A percentile compares a stretch with the other conserved stretches of the same genome.
These are phyloP conservation scores for Pelmatolapia mariae DNA, from an alignment of 2,113 vertebrate genomes.

Conservation along the genomic window DNA sequence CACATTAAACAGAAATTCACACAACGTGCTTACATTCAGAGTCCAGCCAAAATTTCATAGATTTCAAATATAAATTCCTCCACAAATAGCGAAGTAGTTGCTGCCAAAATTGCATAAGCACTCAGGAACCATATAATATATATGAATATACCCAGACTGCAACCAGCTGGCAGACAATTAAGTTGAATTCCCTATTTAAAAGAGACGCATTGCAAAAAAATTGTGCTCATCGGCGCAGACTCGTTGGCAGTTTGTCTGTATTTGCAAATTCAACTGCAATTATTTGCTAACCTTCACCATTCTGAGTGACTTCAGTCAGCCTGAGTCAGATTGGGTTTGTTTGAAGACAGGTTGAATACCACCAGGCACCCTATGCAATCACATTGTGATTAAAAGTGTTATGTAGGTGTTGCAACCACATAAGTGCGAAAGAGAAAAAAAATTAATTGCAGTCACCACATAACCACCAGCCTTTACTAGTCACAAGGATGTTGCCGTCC, in stretches of 20 bases:
- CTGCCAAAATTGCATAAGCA: background rate
- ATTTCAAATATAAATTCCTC: background rate
- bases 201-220: fast-evolving
- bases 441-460: background rate
- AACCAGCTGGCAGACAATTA: background rate
- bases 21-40: background rate
- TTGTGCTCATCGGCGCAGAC: background rate
- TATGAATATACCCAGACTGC: background rate
- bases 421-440: background rate
- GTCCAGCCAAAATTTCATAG: background rate
- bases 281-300: background rate
- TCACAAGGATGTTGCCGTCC: background rate
- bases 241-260: background rate
- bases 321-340: background rate
- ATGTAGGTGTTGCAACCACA: background rate
- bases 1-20: background rate
- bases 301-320: background rate
- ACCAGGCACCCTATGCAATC: background rate
- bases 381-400: background rate
- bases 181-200: background rate
- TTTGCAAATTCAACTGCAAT: background rate
- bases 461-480: background rate
- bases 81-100: background rate
- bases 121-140: background rate
- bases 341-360: background rate